These are phyloP conservation scores for Panthera leo DNA, from an alignment of 2,113 vertebrate species.

Conservation along the genomic window DNA sequence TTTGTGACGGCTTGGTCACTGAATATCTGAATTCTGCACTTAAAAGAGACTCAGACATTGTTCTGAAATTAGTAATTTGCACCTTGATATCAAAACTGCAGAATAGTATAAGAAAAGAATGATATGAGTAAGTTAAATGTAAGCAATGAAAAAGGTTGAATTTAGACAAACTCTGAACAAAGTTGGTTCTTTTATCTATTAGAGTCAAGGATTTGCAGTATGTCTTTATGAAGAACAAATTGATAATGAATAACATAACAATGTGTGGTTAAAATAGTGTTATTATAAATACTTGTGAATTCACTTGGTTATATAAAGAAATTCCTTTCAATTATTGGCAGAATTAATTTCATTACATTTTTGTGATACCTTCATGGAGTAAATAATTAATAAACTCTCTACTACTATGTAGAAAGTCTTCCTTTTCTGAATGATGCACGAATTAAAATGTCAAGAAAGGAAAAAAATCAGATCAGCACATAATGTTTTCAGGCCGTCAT, in stretches of 20 bases:
- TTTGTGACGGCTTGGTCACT: background rate
- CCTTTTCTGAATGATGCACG: background rate
- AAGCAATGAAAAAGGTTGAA: background rate
- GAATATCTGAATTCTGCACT: background rate
- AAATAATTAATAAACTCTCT: background rate
- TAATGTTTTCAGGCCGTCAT: background rate
- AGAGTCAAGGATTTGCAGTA: background rate
- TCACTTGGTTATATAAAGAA: background rate
- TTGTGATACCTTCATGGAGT: background rate
- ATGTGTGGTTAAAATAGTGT: background rate
- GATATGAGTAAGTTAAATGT: background rate
- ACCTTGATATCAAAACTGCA: background rate
- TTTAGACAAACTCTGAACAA: background rate
- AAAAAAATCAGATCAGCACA: background rate
- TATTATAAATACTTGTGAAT: background rate
- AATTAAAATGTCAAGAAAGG: constrained; percentile 2
- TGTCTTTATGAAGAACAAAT: background rate
- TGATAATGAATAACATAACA: background rate
- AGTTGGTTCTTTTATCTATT: background rate
- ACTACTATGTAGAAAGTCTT: background rate
- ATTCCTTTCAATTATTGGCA: background rate
- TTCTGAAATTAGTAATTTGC: background rate
- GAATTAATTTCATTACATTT: background rate
- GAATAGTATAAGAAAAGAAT: background rate
- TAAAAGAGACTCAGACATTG: background rate